Evolutionary conservation across 2,888 invertebrate species (phyloP).

Genomic region (Athrips mouffetella): DNA sequence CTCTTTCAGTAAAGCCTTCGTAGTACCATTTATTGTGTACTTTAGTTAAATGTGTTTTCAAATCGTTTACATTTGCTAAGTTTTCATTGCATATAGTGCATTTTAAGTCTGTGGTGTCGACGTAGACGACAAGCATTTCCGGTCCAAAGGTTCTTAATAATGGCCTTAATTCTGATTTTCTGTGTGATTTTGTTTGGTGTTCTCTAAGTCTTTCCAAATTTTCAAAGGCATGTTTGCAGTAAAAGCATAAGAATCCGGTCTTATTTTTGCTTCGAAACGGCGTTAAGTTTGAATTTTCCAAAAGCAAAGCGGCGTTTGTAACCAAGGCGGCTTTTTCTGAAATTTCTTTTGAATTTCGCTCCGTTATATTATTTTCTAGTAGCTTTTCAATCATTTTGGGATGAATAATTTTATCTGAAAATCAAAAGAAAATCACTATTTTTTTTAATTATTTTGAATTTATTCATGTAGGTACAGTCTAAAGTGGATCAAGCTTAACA

Average conservation of each 20-base stretch:
- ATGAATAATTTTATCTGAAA: slow-evolving; percentile 41
- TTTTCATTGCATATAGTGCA: slow-evolving; percentile 46
- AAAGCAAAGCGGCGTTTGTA: slow-evolving; percentile 41
- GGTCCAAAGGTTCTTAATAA: slow-evolving; percentile 45
- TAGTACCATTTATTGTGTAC: slow-evolving; percentile 50
- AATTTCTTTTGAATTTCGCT: slow-evolving; percentile 24
- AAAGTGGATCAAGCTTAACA: no score
- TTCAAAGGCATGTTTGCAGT: slow-evolving; percentile 50
- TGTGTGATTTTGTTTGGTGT: slow-evolving; percentile 40
- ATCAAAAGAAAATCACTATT: slow-evolving; percentile 1
- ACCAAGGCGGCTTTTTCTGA: slow-evolving; percentile 56
- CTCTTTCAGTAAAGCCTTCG: slow-evolving; percentile 44
- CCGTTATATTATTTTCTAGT: slow-evolving; percentile 21
- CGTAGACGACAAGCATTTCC: slow-evolving; percentile 57
- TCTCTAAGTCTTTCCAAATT: slow-evolving; percentile 41
- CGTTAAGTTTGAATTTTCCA: slow-evolving; percentile 51
- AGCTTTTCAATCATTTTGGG: slow-evolving; percentile 38
- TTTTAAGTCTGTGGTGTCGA: slow-evolving; percentile 50
- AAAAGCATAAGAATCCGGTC: slow-evolving; percentile 59
- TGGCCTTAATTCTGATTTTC: slow-evolving; percentile 37
- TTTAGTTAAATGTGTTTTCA: slow-evolving; percentile 51
- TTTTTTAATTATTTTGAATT: no score
- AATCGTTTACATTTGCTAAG: slow-evolving; percentile 39
- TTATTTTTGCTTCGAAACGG: slow-evolving; percentile 56
- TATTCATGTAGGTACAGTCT: no score